These are phyloP conservation scores for Sceliomorpha sp. DNA, from an alignment of 2,888 invertebrate species.

Conservation along the genomic window DNA sequence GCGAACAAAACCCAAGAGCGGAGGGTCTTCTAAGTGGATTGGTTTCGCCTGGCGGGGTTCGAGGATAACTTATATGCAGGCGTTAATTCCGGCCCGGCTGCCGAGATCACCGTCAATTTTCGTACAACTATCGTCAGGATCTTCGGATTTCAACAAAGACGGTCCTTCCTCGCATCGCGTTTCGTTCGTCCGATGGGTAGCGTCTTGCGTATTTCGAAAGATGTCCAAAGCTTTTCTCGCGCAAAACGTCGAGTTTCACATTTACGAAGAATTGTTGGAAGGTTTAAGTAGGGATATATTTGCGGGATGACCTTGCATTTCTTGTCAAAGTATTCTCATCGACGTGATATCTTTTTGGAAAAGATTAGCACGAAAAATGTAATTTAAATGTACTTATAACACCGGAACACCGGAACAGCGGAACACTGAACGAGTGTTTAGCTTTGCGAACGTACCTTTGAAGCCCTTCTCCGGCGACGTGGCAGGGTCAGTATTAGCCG, in stretches of 20 bases:
- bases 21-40: constrained; percentile 75
- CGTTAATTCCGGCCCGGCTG: constrained; percentile 58
- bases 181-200: constrained; percentile 23
- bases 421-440: constrained; percentile 10
- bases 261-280: too few species aligned
- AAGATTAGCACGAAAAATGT: too few species aligned
- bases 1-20: constrained; percentile 70
- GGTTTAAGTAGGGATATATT: too few species aligned
- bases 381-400: too few species aligned
- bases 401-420: too few species aligned
- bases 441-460: constrained; percentile 69
- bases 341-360: background rate
- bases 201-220: constrained; percentile 8
- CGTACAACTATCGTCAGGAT: constrained; percentile 40
- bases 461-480: constrained; percentile 76
- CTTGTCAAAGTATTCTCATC: too few species aligned
- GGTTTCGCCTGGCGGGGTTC: constrained; percentile 67
- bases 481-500: constrained; percentile 65
- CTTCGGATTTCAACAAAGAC: constrained; percentile 31
- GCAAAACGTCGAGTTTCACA: too few species aligned
- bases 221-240: constrained; percentile 5
- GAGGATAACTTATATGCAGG: constrained; percentile 62
- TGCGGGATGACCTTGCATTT: too few species aligned
- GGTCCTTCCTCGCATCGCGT: constrained; percentile 9
- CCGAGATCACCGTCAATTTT: constrained; percentile 52